Conservation (phyloP, 1,140 invertebrate genomes). For the Episyrphus balteatus region DNA sequence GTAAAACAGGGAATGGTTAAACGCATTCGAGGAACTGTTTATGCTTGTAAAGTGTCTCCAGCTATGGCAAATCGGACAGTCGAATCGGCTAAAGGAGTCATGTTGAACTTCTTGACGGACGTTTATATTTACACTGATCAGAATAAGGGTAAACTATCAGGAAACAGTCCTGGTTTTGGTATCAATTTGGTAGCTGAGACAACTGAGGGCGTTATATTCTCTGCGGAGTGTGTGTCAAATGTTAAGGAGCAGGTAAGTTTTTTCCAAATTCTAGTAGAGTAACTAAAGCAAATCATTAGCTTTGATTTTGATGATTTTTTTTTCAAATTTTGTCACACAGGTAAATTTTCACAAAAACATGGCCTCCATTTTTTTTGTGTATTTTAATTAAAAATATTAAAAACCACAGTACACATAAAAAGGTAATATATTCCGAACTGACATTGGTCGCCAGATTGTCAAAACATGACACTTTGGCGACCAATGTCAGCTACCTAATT, state of each 20-base stretch:
- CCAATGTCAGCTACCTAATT: too few species aligned
- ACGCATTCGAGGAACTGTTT: conserved; percentile 71
- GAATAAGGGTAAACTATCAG: conserved; percentile 68
- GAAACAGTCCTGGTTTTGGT: conserved; percentile 86
- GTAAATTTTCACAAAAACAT: too few species aligned
- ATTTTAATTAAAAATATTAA: too few species aligned
- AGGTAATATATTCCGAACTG: too few species aligned
- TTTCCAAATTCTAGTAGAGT: too few species aligned
- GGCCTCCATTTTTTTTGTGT: too few species aligned
- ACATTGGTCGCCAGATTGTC: too few species aligned
- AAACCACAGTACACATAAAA: too few species aligned
- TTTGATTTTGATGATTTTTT: too few species aligned
- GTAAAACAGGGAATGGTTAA: conserved; percentile 85
- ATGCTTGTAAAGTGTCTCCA: conserved; percentile 66
- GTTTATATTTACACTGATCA: conserved; percentile 93
- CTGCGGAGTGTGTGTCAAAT: conserved; percentile 49
- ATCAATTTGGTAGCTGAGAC: conserved; percentile 86
- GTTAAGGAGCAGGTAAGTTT: conserved; percentile 19
- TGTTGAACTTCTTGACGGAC: conserved; percentile 88
- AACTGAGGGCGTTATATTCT: conserved; percentile 69
- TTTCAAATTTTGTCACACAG: too few species aligned
- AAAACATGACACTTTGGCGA: too few species aligned
- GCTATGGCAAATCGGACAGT: conserved; percentile 84
- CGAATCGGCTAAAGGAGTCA: conserved; percentile 79
- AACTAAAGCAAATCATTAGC: too few species aligned